These are phyloP conservation scores for Drosophila albomicans DNA, from an alignment of 1,140 invertebrate genomes.

Conservation along the genomic window DNA sequence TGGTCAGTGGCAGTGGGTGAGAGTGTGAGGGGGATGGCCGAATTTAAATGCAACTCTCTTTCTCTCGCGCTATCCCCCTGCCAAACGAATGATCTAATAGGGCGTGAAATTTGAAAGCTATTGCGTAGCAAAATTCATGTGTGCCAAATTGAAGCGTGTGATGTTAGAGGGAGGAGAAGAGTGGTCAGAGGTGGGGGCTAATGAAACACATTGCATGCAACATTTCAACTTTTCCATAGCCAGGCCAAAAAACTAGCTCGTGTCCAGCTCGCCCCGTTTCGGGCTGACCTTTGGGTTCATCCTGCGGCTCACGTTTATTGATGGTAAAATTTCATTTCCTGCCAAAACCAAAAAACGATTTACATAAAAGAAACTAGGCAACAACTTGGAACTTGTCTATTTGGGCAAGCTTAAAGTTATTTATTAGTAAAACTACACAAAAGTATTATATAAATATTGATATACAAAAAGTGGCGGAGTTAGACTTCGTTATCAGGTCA, in stretches of 20 bases:
- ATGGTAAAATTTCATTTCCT: constrained; percentile 31
- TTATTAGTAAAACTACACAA: background rate
- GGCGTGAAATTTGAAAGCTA: constrained; percentile 50
- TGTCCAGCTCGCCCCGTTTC: constrained; percentile 34
- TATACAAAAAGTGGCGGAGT: too few relatives aligned
- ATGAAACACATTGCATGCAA: constrained; percentile 33
- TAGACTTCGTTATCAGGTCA: constrained; percentile 20
- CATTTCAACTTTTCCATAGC: constrained; percentile 5
- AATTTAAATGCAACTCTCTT: constrained; percentile 5
- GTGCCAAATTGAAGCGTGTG: constrained; percentile 26
- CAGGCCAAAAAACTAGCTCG: constrained; percentile 16
- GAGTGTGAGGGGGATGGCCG: background rate
- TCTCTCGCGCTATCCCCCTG: background rate
- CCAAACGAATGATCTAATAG: constrained; percentile 39
- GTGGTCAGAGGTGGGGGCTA: background rate
- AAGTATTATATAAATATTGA: too few relatives aligned
- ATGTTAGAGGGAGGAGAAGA: background rate
- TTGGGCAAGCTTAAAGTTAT: background rate
- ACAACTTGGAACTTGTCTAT: constrained; percentile 1
- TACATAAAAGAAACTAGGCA: constrained; percentile 27
- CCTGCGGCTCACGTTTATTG: constrained; percentile 36
- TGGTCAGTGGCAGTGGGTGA: background rate
- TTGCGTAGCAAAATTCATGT: constrained; percentile 42
- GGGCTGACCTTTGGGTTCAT: constrained; percentile 31
- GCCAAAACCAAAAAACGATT: constrained; percentile 24